These are phyloP conservation scores for Muscicapa adusta DNA, from an alignment of 2,113 vertebrate species.

Conservation along the genomic window DNA sequence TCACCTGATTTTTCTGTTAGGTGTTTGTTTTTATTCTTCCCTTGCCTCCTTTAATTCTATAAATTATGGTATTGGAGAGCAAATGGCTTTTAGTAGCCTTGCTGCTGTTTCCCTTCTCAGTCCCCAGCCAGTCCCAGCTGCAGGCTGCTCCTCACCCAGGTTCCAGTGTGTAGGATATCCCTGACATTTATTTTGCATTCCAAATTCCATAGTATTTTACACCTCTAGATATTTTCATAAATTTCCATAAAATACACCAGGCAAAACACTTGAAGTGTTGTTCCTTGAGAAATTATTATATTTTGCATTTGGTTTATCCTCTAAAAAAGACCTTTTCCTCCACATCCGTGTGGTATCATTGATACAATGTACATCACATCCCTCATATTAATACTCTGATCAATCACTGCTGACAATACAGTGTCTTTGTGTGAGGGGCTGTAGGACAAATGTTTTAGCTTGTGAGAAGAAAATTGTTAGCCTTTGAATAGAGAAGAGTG, in stretches of 20 bases:
- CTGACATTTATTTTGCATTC: neutral
- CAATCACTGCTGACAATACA: constrained; percentile 91
- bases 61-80: neutral
- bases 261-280: neutral
- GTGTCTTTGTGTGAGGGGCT: constrained; percentile 87
- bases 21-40: neutral
- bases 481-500: constrained; percentile 90
- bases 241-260: constrained; percentile 58
- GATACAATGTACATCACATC: constrained; percentile 83
- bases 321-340: constrained; percentile 77
- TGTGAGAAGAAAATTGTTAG: constrained; percentile 87
- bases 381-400: constrained; percentile 87
- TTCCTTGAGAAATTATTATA: constrained; percentile 72
- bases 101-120: neutral
- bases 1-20: neutral
- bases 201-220: neutral
- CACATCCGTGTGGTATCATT: constrained; percentile 76
- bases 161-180: neutral
- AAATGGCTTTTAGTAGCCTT: neutral
- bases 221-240: constrained; percentile 33
- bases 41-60: neutral
- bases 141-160: rapidly evolving
- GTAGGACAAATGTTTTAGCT: constrained; percentile 91
- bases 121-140: neutral
- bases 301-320: constrained; percentile 78